Evolutionary conservation across 2,113 vertebrate species (phyloP), one percentile per base, ranked within the genome.

Genomic region (Myrmecophaga tridactyla): DNA sequence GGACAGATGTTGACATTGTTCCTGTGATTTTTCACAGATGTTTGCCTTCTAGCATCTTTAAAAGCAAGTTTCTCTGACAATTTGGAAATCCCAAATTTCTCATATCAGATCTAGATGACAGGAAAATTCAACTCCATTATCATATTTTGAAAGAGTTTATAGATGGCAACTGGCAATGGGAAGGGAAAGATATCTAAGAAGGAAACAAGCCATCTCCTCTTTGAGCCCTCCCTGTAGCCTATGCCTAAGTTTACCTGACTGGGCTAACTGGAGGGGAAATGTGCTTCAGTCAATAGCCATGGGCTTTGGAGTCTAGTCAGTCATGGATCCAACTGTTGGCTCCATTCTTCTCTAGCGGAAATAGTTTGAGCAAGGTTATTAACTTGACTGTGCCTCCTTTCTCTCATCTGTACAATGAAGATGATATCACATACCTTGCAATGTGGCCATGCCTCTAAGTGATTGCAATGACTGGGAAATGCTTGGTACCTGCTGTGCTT

Each of bases 21-120:
- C 83, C 89, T 86, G 69, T 94, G 90, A 96, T 96, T 95, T 97
- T 97, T 94, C 96, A 97, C 98, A 98, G 98, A 98, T 98, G 97
- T 96, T 98, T 70, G 90, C 88, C 96, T 97, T 89, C 76, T 51
- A 90, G 84, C 86, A 31, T 93, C 95, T 97, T 98, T 95, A 69
- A 96, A 97, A 92, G 21, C 0, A 3, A 13, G 89, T 90, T 98
- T 96, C 72, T 96, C 6, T 83, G 92, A 96, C 86, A 73, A 39
- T 86, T 89, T 90, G 94, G 86, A 95, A 97, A 97, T 97, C 86
- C 41, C 91, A 94, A 77, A 2, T 0, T 96, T 97, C 90, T 92
- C 86, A 62, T 56, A 94, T 86, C 83, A 96, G 95, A 95, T 1
- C 1, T 3, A 95, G 76, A 69, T 92, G 97, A 95, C 46, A 94